Conservation (phyloP, 2,888 invertebrate genomes). For the Trissolcus brochymenae region DNA sequence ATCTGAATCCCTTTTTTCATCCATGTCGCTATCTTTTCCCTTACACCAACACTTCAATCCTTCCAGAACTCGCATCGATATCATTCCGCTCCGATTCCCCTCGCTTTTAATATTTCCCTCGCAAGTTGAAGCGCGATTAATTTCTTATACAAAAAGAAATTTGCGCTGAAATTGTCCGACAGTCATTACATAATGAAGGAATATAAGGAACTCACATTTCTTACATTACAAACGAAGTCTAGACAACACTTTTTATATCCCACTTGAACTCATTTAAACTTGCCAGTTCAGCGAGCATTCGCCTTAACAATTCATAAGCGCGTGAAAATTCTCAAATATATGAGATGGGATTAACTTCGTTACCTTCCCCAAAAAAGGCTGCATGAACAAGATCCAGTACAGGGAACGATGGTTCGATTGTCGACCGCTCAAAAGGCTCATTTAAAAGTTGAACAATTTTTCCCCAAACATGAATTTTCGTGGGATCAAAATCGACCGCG, state of each 20-base stretch:
- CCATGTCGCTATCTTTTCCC: constrained; percentile 36
- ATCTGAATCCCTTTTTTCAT: constrained; percentile 63
- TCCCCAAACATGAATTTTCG: constrained; percentile 36
- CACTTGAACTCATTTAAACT: constrained; percentile 36
- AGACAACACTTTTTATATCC: constrained; percentile 27
- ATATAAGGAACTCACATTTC: too few relatives aligned
- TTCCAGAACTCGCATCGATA: constrained; percentile 33
- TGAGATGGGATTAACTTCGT: constrained; percentile 30
- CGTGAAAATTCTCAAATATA: constrained; percentile 13
- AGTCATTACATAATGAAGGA: too few relatives aligned
- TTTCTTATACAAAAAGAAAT: not conserved
- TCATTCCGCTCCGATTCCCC: not conserved
- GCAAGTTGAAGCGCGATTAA: not conserved
- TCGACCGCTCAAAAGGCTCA: constrained; percentile 42
- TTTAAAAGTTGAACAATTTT: constrained; percentile 31
- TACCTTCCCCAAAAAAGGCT: constrained; percentile 17
- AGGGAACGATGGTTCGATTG: constrained; percentile 37
- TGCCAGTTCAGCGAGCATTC: constrained; percentile 27
- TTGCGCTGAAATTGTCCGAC: not conserved
- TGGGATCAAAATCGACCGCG: constrained; percentile 28
- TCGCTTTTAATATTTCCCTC: not conserved
- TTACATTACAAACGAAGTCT: constrained; percentile 27
- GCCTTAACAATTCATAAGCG: constrained; percentile 21
- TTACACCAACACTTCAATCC: constrained; percentile 59
- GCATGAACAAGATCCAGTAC: too few relatives aligned